phyloP scores from a whole-genome alignment of 1,140 invertebrate species.

The Aphidius gifuensis region DNA sequence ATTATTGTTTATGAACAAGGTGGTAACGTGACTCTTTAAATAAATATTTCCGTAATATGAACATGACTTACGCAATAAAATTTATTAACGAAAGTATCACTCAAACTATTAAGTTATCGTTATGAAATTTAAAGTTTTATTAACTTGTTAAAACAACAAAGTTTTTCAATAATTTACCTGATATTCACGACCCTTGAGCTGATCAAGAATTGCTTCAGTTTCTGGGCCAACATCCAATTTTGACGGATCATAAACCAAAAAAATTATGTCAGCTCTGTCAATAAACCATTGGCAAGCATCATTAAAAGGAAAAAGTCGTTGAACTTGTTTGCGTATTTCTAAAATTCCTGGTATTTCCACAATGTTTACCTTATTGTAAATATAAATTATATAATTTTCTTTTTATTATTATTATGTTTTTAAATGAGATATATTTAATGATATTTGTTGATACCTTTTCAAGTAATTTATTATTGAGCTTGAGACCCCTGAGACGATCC shows the following conservation, averaged over 20 bases:
- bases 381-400: background rate
- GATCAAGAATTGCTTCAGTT: slow-evolving; percentile 89
- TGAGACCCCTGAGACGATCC: slow-evolving; percentile 80
- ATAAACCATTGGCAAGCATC: slow-evolving; percentile 97
- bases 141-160: background rate
- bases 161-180: slow-evolving; percentile 59
- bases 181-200: slow-evolving; percentile 88
- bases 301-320: slow-evolving; percentile 89
- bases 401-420: slow-evolving; percentile 7
- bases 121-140: too few species aligned
- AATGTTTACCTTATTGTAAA: slow-evolving; percentile 75
- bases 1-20: too few species aligned
- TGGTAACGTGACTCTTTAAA: too few species aligned
- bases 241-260: slow-evolving; percentile 90
- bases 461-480: slow-evolving; percentile 77
- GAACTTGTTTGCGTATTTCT: slow-evolving; percentile 90
- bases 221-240: slow-evolving; percentile 93
- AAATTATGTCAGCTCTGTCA: slow-evolving; percentile 91
- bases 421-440: background rate
- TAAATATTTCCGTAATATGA: too few species aligned
- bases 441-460: slow-evolving; percentile 70
- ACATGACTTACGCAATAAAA: too few species aligned
- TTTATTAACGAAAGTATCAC: too few species aligned
- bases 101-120: too few species aligned
- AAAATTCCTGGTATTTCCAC: slow-evolving; percentile 95